Evolutionary conservation across 1,140 invertebrate species (phyloP).

Genomic region (Aethina tumida): DNA sequence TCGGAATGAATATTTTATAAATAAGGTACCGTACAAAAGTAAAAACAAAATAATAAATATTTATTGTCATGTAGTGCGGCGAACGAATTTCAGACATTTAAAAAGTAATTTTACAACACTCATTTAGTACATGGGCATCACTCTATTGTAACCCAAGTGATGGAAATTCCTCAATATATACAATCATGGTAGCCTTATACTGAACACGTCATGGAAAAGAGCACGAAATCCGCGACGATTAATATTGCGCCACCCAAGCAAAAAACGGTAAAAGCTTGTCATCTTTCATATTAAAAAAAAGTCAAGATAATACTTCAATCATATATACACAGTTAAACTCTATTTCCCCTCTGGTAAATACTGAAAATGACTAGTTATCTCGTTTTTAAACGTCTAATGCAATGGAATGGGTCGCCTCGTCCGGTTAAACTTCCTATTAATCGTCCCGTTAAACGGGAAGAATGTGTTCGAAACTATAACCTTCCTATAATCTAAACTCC

Average conservation of each 20-base stretch:
- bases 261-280: too few relatives aligned
- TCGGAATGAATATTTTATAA: not conserved
- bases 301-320: constrained; percentile 17
- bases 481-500: too few relatives aligned
- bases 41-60: constrained; percentile 3
- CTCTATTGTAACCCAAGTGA: too few relatives aligned
- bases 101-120: constrained; percentile 1
- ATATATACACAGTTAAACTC: constrained; percentile 11
- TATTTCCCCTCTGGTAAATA: constrained; percentile 15
- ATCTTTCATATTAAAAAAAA: constrained; percentile 5
- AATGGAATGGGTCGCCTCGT: constrained; percentile 8
- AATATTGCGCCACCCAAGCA: too few relatives aligned
- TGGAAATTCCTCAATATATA: too few relatives aligned
- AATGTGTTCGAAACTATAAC: too few relatives aligned
- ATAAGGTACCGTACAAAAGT: not conserved
- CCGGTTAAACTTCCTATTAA: too few relatives aligned
- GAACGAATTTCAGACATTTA: not conserved
- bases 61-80: constrained; percentile 1
- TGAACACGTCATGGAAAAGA: not conserved
- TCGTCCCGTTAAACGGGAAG: too few relatives aligned
- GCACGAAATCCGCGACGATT: constrained; percentile 3
- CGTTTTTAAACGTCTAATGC: constrained; percentile 4
- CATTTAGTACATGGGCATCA: too few relatives aligned
- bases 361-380: constrained; percentile 23
- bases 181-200: not conserved